Conservation (phyloP, 1,140 invertebrate genomes). For the Eumeta japonica region DNA sequence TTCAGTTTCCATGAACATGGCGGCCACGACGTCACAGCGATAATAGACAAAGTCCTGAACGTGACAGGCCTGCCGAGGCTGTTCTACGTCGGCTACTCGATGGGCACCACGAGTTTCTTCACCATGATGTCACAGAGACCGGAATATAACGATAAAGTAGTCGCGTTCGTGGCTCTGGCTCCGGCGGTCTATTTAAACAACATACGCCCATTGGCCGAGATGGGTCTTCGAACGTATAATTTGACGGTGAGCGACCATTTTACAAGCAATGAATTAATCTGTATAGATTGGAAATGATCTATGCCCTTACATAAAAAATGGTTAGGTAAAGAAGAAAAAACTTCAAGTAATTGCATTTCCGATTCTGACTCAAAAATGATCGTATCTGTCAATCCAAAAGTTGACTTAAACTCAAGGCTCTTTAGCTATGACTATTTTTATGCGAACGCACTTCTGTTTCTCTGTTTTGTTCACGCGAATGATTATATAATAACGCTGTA, state of each 20-base stretch:
- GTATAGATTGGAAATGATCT: background rate
- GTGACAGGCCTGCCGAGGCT: constrained; percentile 57
- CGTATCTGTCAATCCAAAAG: too few relatives aligned
- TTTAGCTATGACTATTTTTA: too few relatives aligned
- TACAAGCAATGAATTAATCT: background rate
- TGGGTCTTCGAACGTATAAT: constrained; percentile 22
- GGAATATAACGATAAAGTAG: constrained; percentile 60
- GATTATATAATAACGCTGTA: background rate
- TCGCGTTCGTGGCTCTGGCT: constrained; percentile 37
- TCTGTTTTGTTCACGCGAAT: background rate
- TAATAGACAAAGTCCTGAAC: constrained; percentile 64
- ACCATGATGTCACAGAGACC: constrained; percentile 61
- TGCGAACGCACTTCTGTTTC: background rate
- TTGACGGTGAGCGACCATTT: constrained; percentile 15
- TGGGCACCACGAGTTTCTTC: constrained; percentile 64
- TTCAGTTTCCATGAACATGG: constrained; percentile 42
- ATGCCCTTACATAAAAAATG: background rate
- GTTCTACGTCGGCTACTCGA: constrained; percentile 60
- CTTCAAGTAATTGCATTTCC: background rate
- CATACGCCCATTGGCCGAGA: constrained; percentile 16
- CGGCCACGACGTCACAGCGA: constrained; percentile 66
- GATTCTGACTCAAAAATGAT: background rate
- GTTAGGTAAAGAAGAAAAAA: too few relatives aligned
- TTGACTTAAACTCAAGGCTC: too few relatives aligned
- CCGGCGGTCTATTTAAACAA: constrained; percentile 42